Evolutionary conservation across 2,113 vertebrate genomes (phyloP).

Genomic region (Vireo altiloquus): DNA sequence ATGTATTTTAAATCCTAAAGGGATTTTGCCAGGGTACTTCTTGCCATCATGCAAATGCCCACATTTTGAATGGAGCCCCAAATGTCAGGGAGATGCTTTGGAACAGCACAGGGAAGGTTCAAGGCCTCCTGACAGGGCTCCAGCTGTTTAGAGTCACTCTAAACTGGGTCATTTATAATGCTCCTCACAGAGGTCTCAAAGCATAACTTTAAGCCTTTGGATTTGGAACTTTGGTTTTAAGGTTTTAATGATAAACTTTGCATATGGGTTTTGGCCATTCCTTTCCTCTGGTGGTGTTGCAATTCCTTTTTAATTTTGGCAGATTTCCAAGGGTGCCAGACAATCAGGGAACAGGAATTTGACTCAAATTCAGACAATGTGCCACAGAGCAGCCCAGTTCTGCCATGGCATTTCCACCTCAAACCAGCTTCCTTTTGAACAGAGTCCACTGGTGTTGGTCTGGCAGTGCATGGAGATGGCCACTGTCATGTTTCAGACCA

Average conservation of each 20-base stretch:
- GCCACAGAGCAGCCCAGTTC: not conserved
- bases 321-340: not conserved
- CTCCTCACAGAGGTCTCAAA: not conserved
- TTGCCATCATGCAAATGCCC: rapidly evolving
- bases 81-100: not conserved
- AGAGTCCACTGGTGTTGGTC: not conserved
- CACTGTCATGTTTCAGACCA: not conserved
- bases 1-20: not conserved
- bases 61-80: not conserved
- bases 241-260: not conserved
- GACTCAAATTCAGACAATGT: not conserved
- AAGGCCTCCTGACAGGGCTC: not conserved
- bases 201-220: not conserved
- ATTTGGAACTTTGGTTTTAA: not conserved
- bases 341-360: not conserved
- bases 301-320: not conserved
- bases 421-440: not conserved
- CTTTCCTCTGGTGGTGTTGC: not conserved
- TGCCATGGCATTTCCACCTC: not conserved
- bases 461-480: not conserved
- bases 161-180: not conserved
- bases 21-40: not conserved
- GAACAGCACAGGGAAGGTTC: not conserved
- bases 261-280: not conserved
- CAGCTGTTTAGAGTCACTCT: not conserved